Base-by-base conservation (phyloP, 2,797 vertebrate genomes). In the Danio aesculapii region DNA sequence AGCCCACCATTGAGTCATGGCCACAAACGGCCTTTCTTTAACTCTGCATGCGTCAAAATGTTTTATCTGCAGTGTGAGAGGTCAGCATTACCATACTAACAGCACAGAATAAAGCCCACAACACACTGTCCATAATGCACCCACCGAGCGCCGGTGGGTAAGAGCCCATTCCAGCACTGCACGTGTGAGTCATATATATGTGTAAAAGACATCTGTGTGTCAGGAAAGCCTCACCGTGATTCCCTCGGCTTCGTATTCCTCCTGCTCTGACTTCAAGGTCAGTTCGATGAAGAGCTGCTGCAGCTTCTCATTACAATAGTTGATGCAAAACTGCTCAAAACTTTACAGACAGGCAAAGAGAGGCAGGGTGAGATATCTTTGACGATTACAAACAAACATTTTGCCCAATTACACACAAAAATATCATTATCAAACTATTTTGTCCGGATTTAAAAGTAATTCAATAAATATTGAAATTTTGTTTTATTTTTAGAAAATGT, bases 301-400 rank as follows among this genome's bases (percentile, higher is more conserved):
- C 76, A 99, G 91, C 81, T 99, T 99, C 89, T 99, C 98, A 0
- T 99, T 99, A 84, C 98, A 99, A 75, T 98, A 99, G 91, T 99
- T 99, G 89, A 99, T 99, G 83, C 98, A 99, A 88, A 99, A 99
- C 86, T 99, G 98, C 90, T 99, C 98, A 70, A 99, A 99, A 92
- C 98, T 99, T 88, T 3, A 14, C 10, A 64, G 17, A 89, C 41
- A 84, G 21, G 66, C 6, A 55, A 59, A 71, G 6, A 43, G 19
- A 47, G 7, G 4, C 2, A 14, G 44, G 16, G 11, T 39, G 2
- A 21, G 14, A 49, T 6, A 68, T 57, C 11, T 19, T 4, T 19
- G 14, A 57, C 12, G 55, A 74, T 30, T 14, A 30, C 30, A 30
- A 1, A 30, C 30, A 30, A 30, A 30, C 3, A 30, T 30, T 30